phyloP scores from a whole-genome alignment of 1,140 invertebrate genomes.

The Trachymyrmex septentrionalis region DNA sequence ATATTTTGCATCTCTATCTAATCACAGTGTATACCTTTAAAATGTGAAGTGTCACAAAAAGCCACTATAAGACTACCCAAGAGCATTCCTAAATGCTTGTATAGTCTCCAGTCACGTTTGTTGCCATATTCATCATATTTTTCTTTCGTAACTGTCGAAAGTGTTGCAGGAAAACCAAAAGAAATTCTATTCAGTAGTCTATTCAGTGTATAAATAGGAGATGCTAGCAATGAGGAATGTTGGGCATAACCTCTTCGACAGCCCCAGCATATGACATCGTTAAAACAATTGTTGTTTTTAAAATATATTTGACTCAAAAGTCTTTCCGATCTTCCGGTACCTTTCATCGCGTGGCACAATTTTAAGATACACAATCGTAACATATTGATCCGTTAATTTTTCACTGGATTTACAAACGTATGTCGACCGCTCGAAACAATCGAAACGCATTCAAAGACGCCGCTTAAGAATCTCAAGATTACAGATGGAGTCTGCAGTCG shows the following conservation, averaged over 20 bases:
- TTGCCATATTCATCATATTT: constrained; percentile 15
- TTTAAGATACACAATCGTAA: constrained; percentile 69
- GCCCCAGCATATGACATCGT: neutral
- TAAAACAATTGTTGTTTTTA: neutral
- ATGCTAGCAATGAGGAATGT: neutral
- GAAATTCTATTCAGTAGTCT: constrained; percentile 57
- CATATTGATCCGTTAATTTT: constrained; percentile 64
- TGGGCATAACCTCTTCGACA: constrained; percentile 73
- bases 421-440: neutral
- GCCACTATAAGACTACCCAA: constrained; percentile 71
- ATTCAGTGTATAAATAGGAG: constrained; percentile 53
- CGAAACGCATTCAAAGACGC: no score
- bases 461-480: no score
- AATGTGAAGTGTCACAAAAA: constrained; percentile 71
- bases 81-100: constrained; percentile 65
- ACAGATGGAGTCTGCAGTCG: no score
- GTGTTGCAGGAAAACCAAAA: neutral
- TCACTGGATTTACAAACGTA: neutral
- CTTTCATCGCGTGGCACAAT: constrained; percentile 51
- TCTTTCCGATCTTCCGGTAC: constrained; percentile 7
- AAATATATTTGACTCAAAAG: constrained; percentile 37
- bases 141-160: constrained; percentile 17
- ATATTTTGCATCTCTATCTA: neutral
- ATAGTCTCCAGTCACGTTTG: constrained; percentile 13
- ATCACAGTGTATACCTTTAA: constrained; percentile 69